Conservation (phyloP, 2,113 vertebrate species). For the Bos javanicus region DNA sequence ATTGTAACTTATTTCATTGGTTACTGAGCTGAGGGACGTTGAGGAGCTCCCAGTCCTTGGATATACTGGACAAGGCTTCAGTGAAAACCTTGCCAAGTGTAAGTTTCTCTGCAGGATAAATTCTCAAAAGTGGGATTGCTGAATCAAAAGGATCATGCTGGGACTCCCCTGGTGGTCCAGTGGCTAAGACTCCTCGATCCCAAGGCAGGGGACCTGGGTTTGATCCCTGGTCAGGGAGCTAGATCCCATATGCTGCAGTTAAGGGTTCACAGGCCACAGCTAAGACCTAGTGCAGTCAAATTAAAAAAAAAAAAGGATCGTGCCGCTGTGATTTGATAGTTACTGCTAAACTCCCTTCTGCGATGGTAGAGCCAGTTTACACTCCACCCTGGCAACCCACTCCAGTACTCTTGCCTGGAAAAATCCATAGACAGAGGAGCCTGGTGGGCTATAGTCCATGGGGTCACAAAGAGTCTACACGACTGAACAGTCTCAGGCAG, state of each 20-base stretch:
- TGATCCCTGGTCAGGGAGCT: background rate
- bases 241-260: background rate
- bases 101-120: background rate
- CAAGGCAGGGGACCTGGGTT: background rate
- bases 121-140: background rate
- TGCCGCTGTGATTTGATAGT: background rate
- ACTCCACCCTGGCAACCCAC: background rate
- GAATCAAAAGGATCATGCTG: rapidly evolving
- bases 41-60: background rate
- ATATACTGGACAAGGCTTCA: background rate
- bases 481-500: background rate
- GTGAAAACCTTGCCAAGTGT: no score
- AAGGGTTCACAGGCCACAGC: background rate
- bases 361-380: rapidly evolving
- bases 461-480: background rate
- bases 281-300: background rate
- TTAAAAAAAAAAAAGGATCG: rapidly evolving
- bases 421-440: background rate
- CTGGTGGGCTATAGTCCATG: background rate
- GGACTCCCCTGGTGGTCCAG: background rate
- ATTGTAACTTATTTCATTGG: background rate
- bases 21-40: background rate
- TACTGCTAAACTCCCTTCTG: no score
- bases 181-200: background rate
- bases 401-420: background rate